A percentile compares a stretch with the other conserved stretches of the same genome.
These are phyloP conservation scores for Stigmatopora argus DNA, from an alignment of 2,113 vertebrate genomes.

Conservation along the genomic window DNA sequence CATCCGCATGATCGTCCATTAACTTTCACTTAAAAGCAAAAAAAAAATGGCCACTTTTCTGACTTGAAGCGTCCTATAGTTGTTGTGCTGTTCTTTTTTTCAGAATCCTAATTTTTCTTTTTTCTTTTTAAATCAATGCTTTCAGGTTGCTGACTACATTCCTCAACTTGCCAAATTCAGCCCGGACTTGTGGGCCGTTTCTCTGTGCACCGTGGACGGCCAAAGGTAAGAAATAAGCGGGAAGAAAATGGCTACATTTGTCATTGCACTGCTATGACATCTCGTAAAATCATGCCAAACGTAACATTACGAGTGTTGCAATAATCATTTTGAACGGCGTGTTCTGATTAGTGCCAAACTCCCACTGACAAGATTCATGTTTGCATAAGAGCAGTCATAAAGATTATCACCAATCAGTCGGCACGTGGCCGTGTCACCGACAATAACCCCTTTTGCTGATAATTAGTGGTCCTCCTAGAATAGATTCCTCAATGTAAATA, in stretches of 20 bases:
- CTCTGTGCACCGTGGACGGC: conserved; percentile 94
- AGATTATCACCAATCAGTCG: conserved; percentile 25
- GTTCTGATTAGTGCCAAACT: conserved; percentile 12
- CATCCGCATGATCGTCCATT: background rate
- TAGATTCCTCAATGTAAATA: no score
- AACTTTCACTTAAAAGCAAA: background rate
- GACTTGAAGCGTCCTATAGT: background rate
- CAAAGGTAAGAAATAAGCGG: conserved; percentile 83
- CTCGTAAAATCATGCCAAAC: background rate
- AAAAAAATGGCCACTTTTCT: background rate
- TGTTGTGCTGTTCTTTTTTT: conserved; percentile 2
- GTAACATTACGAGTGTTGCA: background rate
- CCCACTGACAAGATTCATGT: conserved; percentile 9
- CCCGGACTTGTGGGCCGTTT: conserved; percentile 93
- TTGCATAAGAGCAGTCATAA: conserved; percentile 34
- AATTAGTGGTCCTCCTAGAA: background rate
- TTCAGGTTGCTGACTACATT: conserved; percentile 97
- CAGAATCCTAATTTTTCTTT: conserved; percentile 2
- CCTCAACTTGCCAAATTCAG: conserved; percentile 96
- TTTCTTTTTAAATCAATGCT: conserved; percentile 26
- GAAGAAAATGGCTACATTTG: no score
- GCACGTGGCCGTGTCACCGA: background rate
- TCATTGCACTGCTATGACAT: no score
- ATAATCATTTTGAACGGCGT: conserved; percentile 1
- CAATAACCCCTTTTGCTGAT: background rate